Evolutionary conservation across 2,797 vertebrate species (phyloP).

Genomic region (Tragopan temminckii): DNA sequence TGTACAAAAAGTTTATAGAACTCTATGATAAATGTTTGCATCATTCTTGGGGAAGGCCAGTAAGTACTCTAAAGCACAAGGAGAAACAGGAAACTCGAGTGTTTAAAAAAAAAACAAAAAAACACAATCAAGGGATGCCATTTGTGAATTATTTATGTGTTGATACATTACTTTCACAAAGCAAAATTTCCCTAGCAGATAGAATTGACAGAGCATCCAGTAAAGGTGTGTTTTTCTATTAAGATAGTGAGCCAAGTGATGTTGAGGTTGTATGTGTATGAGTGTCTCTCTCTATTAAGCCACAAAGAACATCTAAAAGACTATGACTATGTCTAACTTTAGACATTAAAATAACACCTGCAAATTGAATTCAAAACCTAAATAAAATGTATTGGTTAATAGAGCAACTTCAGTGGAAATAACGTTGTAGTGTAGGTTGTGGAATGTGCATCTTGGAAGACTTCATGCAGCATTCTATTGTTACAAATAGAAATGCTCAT

Average conservation of each 20-base stretch:
- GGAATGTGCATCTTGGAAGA: not conserved
- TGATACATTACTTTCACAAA: not conserved
- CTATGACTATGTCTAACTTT: not conserved
- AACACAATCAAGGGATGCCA: not conserved
- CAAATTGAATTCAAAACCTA: not conserved
- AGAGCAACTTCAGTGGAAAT: not conserved
- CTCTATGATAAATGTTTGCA: not conserved
- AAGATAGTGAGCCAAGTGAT: not conserved
- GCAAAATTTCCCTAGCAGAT: not conserved
- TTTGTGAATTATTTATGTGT: not conserved
- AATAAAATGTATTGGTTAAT: not conserved
- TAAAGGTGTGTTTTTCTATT: not conserved
- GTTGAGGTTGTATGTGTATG: not conserved
- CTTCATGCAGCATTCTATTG: rapidly evolving
- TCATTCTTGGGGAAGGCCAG: not conserved
- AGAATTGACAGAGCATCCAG: not conserved
- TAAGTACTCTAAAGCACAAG: not conserved
- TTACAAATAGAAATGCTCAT: not conserved
- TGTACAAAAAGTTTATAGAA: not conserved
- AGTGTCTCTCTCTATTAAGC: not conserved
- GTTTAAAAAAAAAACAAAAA: not conserved
- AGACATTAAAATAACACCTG: not conserved
- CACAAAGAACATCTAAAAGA: not conserved
- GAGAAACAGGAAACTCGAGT: not conserved
- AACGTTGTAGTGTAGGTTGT: not conserved